A percentile compares a stretch with the other conserved stretches of the same genome.
These are phyloP conservation scores for Parambassis ranga DNA, from an alignment of 2,797 vertebrate species.

Conservation along the genomic window DNA sequence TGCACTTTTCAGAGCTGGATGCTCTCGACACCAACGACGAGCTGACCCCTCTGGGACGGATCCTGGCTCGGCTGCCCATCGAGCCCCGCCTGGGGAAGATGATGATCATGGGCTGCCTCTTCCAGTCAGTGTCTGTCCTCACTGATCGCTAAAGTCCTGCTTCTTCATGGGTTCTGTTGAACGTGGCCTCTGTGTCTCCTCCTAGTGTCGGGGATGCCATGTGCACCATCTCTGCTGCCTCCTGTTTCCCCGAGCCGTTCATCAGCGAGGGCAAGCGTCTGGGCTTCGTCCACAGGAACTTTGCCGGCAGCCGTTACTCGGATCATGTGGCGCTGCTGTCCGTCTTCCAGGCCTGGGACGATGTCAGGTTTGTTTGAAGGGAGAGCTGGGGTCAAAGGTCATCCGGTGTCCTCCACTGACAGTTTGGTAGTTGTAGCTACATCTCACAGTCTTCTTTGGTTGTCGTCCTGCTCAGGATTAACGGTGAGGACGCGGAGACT, in stretches of 20 bases:
- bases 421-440: too few relatives aligned
- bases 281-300: constrained; percentile 93
- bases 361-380: constrained; percentile 81
- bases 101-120: constrained; percentile 99
- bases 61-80: constrained; percentile 92
- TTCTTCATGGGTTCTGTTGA: fast-evolving
- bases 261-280: constrained; percentile 92
- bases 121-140: constrained; percentile 83
- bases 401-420: too few relatives aligned
- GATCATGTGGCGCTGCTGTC: constrained; percentile 94
- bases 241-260: constrained; percentile 95
- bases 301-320: constrained; percentile 90
- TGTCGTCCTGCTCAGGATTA: constrained; percentile 77
- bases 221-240: constrained; percentile 94
- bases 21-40: constrained; percentile 93
- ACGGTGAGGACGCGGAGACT: constrained; percentile 91
- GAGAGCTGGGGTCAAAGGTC: too few relatives aligned
- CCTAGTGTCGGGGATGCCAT: constrained; percentile 92
- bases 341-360: constrained; percentile 96
- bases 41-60: constrained; percentile 92
- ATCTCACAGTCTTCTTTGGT: too few relatives aligned
- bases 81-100: constrained; percentile 96
- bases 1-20: constrained; percentile 85
- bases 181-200: background rate
- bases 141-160: fast-evolving